phyloP scores from a whole-genome alignment of 2,888 invertebrate genomes.

The Macroteleia sp. region DNA sequence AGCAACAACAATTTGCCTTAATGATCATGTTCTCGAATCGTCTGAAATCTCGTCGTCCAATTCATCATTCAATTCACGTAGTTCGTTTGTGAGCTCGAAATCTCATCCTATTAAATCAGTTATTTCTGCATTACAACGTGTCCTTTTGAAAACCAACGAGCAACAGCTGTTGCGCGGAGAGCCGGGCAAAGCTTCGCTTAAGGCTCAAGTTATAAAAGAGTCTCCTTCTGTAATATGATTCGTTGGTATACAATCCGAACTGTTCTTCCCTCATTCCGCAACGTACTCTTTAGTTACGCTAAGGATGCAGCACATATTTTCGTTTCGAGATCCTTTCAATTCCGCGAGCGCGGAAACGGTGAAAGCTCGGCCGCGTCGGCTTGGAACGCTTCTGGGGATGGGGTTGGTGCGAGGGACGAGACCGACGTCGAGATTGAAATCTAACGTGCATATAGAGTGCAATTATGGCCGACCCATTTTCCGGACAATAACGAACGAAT shows the following conservation, averaged over 20 bases:
- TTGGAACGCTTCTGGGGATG: not conserved
- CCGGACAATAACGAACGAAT: conserved; percentile 80
- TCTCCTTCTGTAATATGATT: conserved; percentile 32
- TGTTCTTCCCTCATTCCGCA: conserved; percentile 22
- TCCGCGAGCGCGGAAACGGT: conserved; percentile 42
- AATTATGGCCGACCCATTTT: conserved; percentile 82
- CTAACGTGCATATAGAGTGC: conserved; percentile 69
- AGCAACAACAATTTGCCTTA: conserved; percentile 18
- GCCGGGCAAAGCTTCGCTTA: conserved; percentile 14
- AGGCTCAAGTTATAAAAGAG: conserved; percentile 32
- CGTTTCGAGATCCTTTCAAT: conserved; percentile 52
- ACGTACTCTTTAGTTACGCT: conserved; percentile 33
- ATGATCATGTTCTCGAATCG: conserved; percentile 20
- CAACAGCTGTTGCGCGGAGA: conserved; percentile 36
- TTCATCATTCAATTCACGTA: conserved; percentile 28
- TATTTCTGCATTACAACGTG: conserved; percentile 52
- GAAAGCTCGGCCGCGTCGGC: conserved; percentile 30
- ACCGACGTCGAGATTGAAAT: conserved; percentile 58
- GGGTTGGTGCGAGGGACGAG: conserved; percentile 22
- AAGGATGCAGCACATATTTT: conserved; percentile 48
- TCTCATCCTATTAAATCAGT: conserved; percentile 53
- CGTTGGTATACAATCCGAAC: conserved; percentile 37
- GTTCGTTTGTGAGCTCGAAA: conserved; percentile 26
- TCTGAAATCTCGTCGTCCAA: conserved; percentile 1
- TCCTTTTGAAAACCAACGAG: conserved; percentile 35